Conservation (phyloP, 2,888 invertebrate genomes). For the Branchipolynoe longqiensis region DNA sequence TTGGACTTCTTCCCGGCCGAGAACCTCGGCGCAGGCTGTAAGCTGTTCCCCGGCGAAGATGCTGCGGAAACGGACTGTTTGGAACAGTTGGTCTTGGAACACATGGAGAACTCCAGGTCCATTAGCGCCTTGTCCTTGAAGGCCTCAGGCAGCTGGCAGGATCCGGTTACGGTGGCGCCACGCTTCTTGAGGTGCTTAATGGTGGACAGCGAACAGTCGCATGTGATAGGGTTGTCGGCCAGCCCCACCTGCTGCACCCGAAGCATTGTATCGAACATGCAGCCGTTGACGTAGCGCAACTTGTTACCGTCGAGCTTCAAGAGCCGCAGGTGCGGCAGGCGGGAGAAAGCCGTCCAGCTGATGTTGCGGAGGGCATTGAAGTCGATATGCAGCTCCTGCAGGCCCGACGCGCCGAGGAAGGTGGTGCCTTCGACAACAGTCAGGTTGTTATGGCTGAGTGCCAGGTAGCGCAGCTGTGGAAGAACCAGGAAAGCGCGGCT, state of each 20-base stretch:
- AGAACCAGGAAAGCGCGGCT: conserved; percentile 61
- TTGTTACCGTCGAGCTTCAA: conserved; percentile 60
- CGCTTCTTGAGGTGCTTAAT: conserved; percentile 46
- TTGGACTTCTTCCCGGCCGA: too few species aligned
- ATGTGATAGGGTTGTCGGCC: conserved; percentile 63
- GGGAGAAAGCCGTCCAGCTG: conserved; percentile 60
- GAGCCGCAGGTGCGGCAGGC: conserved; percentile 48
- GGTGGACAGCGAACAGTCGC: conserved; percentile 62
- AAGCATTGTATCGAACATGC: conserved; percentile 48
- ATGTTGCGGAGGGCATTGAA: conserved; percentile 62
- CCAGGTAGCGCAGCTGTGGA: conserved; percentile 58
- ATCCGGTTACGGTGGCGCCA: conserved; percentile 2
- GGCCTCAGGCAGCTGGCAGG: conserved; percentile 8
- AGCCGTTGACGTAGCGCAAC: conserved; percentile 52
- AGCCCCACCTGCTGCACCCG: conserved; percentile 55
- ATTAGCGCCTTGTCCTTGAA: conserved; percentile 6
- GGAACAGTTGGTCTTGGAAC: conserved; percentile 21
- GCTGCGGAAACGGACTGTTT: too few species aligned
- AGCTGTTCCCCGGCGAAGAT: too few species aligned
- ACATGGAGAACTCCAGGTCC: conserved; percentile 30
- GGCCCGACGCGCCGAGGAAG: conserved; percentile 60
- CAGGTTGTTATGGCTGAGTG: conserved; percentile 63
- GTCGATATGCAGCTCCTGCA: conserved; percentile 57
- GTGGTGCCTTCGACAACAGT: conserved; percentile 53
- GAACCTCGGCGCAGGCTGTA: too few species aligned